phyloP scores from a whole-genome alignment of 2,113 vertebrate genomes.

The Poeciliopsis occidentalis region DNA sequence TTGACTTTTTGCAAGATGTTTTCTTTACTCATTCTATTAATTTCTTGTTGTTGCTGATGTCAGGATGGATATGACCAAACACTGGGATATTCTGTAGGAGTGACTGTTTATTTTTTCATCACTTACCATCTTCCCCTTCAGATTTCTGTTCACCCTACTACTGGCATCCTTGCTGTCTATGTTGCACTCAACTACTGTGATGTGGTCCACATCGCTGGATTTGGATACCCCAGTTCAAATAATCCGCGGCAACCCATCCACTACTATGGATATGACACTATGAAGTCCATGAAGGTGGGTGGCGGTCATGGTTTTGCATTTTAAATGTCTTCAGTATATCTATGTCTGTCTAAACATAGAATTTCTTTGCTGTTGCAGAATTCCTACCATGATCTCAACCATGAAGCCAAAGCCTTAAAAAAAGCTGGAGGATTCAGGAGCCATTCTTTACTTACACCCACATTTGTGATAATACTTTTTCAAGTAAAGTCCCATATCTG shows the following conservation, averaged over 20 bases:
- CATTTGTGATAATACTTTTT: conserved; percentile 59
- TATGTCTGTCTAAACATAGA: neutral
- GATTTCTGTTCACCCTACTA: conserved; percentile 85
- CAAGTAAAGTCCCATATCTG: neutral
- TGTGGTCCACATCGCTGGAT: conserved; percentile 89
- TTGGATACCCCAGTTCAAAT: conserved; percentile 85
- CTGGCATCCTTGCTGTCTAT: conserved; percentile 89
- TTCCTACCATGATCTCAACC: conserved; percentile 76
- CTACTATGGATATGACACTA: conserved; percentile 88
- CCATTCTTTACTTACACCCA: conserved; percentile 71
- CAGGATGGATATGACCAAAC: neutral
- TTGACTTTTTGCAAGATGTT: too few species aligned
- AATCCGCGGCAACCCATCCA: conserved; percentile 87
- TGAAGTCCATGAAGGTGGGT: conserved; percentile 90
- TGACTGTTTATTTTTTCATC: neutral
- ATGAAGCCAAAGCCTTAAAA: conserved; percentile 76
- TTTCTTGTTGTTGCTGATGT: neutral
- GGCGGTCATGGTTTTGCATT: neutral
- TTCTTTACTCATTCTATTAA: neutral
- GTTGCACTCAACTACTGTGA: conserved; percentile 94
- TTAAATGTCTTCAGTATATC: neutral
- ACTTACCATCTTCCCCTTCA: conserved; percentile 45
- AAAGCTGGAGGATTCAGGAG: conserved; percentile 74
- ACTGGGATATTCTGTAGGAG: neutral
- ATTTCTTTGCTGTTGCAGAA: conserved; percentile 63